A percentile compares a stretch with the other conserved stretches of the same genome.
Conservation (phyloP, 2,888 invertebrate genomes). For the Plusia festucae region DNA sequence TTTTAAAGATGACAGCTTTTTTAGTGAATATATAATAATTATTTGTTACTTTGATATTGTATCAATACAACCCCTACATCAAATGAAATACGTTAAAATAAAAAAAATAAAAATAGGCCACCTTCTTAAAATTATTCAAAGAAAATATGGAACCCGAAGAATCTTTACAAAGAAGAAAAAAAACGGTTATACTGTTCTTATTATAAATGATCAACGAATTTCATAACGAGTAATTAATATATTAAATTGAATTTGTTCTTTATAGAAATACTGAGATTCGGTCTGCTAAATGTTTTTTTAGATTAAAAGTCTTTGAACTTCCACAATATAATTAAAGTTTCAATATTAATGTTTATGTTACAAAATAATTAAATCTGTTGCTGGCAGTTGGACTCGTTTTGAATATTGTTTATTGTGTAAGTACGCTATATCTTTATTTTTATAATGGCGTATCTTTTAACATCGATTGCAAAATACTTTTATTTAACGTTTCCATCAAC, state of each 20-base stretch:
- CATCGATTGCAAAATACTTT: not conserved
- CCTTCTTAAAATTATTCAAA: too few species aligned
- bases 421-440: too few species aligned
- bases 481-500: not conserved
- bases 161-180: too few species aligned
- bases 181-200: not conserved
- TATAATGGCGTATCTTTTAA: not conserved
- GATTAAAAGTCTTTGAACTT: not conserved
- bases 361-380: not conserved
- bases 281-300: not conserved
- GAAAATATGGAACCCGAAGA: too few species aligned
- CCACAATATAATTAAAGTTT: not conserved
- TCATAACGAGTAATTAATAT: not conserved
- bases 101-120: too few species aligned
- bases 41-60: too few species aligned
- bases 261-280: not conserved
- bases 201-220: not conserved
- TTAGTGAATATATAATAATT: too few species aligned
- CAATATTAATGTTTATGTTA: not conserved
- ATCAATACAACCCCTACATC: not conserved
- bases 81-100: too few species aligned
- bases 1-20: too few species aligned
- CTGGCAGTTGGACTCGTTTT: not conserved
- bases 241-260: not conserved
- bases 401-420: not conserved